phyloP scores from a whole-genome alignment of 2,113 vertebrate genomes.

The Platichthys stellatus region DNA sequence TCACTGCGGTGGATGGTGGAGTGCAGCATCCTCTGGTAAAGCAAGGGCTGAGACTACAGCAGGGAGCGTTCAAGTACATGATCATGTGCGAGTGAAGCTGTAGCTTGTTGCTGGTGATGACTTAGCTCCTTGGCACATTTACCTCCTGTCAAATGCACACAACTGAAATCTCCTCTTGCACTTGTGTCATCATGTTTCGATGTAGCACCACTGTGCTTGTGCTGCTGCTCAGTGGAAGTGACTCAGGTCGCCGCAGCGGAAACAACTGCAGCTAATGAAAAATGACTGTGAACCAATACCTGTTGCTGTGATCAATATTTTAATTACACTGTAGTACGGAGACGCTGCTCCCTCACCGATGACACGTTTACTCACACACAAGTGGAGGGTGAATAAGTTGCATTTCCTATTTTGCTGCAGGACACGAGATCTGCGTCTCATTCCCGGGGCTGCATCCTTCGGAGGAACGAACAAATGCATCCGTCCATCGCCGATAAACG shows the following conservation, averaged over 20 bases:
- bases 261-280: slow-evolving; percentile 86
- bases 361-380: slow-evolving; percentile 20
- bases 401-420: background rate
- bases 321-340: slow-evolving; percentile 86
- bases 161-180: slow-evolving; percentile 5
- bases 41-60: slow-evolving; percentile 31
- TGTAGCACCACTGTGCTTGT: slow-evolving; percentile 48
- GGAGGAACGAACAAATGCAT: too few relatives aligned
- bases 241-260: slow-evolving; percentile 67
- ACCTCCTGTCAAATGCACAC: background rate
- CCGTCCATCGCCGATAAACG: too few relatives aligned
- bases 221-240: slow-evolving; percentile 86
- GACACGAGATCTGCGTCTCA: background rate
- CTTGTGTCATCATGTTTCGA: background rate
- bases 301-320: slow-evolving; percentile 92
- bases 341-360: slow-evolving; percentile 1
- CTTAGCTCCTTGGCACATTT: background rate
- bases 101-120: slow-evolving; percentile 32
- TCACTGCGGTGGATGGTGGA: slow-evolving; percentile 66
- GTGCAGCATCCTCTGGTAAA: slow-evolving; percentile 66
- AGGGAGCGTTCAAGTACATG: background rate
- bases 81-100: background rate
- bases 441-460: too few relatives aligned
- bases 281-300: slow-evolving; percentile 91
- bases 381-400: slow-evolving; percentile 5